Conservation (phyloP, 2,113 vertebrate genomes). For the Notarius lentiginosus region DNA sequence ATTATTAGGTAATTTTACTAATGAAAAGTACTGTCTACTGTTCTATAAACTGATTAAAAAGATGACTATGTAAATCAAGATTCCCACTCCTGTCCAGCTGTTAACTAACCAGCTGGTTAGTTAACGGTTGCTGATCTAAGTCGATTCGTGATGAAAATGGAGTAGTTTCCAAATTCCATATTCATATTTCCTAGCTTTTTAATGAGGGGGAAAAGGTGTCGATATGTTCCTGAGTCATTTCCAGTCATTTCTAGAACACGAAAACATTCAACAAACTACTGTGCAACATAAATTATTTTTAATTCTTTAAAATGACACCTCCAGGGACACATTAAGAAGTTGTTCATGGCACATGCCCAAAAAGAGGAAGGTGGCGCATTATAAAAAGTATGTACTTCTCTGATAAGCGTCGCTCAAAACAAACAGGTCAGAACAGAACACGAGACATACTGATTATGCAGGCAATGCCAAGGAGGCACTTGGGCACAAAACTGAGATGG, state of each 20-base stretch:
- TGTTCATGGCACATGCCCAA: neutral
- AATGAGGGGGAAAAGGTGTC: neutral
- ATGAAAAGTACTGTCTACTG: neutral
- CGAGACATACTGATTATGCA: constrained; percentile 8
- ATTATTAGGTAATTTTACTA: too few species aligned
- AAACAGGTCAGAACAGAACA: constrained; percentile 42
- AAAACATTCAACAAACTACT: neutral
- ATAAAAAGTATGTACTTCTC: neutral
- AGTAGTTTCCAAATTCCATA: neutral
- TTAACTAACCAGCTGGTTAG: neutral
- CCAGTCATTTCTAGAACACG: neutral
- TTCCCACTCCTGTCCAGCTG: neutral
- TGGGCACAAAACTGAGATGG: neutral
- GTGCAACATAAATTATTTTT: neutral
- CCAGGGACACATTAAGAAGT: neutral
- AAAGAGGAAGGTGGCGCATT: neutral
- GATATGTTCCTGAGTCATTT: neutral
- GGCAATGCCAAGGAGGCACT: constrained; percentile 16
- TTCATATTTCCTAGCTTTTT: neutral
- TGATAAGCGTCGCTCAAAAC: constrained; percentile 8
- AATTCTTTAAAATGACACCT: neutral
- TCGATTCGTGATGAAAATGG: neutral
- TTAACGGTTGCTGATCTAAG: neutral
- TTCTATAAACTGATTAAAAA: neutral
- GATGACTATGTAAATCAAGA: neutral